phyloP scores from a whole-genome alignment of 2,113 vertebrate genomes.

The Xiphias gladius region DNA sequence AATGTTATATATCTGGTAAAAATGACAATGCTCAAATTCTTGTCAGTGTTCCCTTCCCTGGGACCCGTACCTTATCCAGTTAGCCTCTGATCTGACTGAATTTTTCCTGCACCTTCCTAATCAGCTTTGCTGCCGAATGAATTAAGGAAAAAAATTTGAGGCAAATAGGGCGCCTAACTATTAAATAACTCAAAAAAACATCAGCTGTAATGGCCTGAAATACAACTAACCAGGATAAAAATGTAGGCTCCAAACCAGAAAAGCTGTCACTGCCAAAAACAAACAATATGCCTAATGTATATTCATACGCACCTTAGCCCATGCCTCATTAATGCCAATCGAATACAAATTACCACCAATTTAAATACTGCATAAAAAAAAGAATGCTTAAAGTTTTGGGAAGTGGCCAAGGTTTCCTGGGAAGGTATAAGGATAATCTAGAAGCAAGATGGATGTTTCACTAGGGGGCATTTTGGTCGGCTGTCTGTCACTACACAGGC shows the following conservation, averaged over 20 bases:
- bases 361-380: slow-evolving; percentile 30
- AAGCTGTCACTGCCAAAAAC: not conserved
- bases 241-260: not conserved
- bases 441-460: slow-evolving; percentile 65
- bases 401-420: slow-evolving; percentile 46
- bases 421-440: slow-evolving; percentile 54
- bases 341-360: slow-evolving; percentile 26
- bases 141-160: not conserved
- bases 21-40: not conserved
- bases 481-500: slow-evolving; percentile 65
- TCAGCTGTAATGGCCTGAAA: not conserved
- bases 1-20: not conserved
- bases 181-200: not conserved
- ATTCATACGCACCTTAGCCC: slow-evolving; percentile 6
- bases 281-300: not conserved
- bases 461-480: slow-evolving; percentile 66
- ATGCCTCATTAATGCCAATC: slow-evolving; percentile 16
- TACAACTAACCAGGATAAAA: not conserved
- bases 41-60: not conserved
- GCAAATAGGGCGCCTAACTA: not conserved
- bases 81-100: not conserved
- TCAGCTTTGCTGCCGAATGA: not conserved
- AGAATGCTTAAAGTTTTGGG: slow-evolving; percentile 35
- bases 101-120: not conserved
- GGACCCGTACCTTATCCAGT: not conserved